Evolutionary conservation across 2,888 invertebrate species (phyloP), one percentile per base, ranked within the genome.

Genomic region (Lasioglossum marginatum): DNA sequence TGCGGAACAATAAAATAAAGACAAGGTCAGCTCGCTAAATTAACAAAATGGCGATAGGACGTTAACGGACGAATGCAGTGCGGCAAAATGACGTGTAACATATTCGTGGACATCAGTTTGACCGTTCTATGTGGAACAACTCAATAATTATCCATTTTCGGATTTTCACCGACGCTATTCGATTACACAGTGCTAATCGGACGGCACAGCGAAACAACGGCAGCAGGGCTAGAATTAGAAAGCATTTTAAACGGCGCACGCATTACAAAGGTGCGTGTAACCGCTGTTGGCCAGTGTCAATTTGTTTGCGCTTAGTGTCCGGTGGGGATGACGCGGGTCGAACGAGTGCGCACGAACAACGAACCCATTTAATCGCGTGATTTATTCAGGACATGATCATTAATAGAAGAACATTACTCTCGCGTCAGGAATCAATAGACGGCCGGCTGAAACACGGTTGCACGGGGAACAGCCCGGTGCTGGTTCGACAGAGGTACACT

Each of bases 401-500:
- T 94, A 94, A 94, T 94, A 93, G 93, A 92, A 88, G 92, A 93
- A 92, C 94, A 94, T 94, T 94, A 94, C 92, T 93, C 93, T 93
- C 93, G 92, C 92, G 93, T 92, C 91, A 92, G 91, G 93, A 94
- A 94, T 94, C 94, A 94, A 94, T 94, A 93, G 93, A 89, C 90
- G 91, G 84, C 79, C 83, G 85, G 80, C 82, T 79, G 89, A 87
- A 87, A 86, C 84, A 87, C 87, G 86, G 82, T 85, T 83, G 85
- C 81, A 81, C 84, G 74, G 74, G 73, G 72, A 82, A 78, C 85
- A 16, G 60, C 31, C 31, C 16, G 27, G 63, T 74, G 83, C 77
- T 37, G 70, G 77, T 77, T 72, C 77, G 79, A 87, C 79, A 82
- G 81, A 70, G 89, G 34, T 76, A 45, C 71, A 19, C 37, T 16